Evolutionary conservation across 2,888 invertebrate genomes (phyloP).

Genomic region (Eucriotettix oculatus): DNA sequence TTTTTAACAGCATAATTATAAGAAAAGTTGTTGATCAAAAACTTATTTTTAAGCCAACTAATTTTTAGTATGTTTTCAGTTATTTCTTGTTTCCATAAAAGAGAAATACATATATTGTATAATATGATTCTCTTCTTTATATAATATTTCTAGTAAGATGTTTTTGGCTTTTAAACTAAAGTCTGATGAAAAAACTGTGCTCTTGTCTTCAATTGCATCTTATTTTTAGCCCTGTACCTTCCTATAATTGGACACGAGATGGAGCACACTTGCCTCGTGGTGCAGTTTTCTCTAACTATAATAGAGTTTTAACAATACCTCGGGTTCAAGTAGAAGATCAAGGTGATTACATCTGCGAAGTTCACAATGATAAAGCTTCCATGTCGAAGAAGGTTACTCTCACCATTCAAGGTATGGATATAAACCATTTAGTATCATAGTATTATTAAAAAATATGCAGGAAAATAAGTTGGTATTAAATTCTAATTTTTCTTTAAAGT

Average conservation of each 20-base stretch:
- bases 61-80: no score
- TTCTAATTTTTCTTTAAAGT: not conserved
- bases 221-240: conserved; percentile 58
- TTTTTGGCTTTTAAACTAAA: not conserved
- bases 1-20: no score
- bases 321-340: conserved; percentile 82
- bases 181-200: not conserved
- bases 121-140: no score
- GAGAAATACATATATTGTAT: no score
- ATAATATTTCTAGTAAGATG: no score
- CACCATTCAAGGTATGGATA: conserved; percentile 49
- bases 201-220: not conserved
- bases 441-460: not conserved
- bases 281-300: conserved; percentile 55
- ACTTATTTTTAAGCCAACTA: no score
- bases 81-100: no score
- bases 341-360: conserved; percentile 81
- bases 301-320: conserved; percentile 72
- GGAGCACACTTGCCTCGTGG: conserved; percentile 57
- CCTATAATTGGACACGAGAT: conserved; percentile 81
- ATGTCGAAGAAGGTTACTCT: conserved; percentile 60
- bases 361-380: conserved; percentile 60
- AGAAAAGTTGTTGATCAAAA: no score
- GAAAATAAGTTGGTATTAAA: no score
- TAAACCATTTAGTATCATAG: not conserved